These are phyloP conservation scores for Thamnophis sirtalis DNA, from an alignment of 2,113 vertebrate species.

Conservation along the genomic window DNA sequence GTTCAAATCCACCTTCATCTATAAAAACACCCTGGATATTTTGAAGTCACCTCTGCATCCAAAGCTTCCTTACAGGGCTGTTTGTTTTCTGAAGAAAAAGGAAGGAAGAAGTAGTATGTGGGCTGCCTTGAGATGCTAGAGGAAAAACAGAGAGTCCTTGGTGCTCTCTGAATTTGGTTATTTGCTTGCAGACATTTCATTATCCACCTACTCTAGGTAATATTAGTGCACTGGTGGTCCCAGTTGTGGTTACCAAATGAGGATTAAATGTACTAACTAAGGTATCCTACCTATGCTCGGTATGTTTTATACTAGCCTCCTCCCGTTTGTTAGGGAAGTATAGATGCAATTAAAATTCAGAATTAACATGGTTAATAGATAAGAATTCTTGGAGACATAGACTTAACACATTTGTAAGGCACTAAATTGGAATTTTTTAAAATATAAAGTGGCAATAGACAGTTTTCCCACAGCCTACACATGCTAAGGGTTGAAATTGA, in stretches of 20 bases:
- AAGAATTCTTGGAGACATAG: neutral
- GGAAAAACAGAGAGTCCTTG: neutral
- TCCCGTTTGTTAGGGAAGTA: neutral
- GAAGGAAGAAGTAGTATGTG: neutral
- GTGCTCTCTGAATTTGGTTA: neutral
- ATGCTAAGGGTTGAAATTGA: neutral
- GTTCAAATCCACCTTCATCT: neutral
- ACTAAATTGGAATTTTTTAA: neutral
- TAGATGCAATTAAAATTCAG: neutral
- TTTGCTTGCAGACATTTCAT: neutral
- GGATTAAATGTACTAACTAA: neutral
- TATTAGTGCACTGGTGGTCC: neutral
- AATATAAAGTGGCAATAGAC: neutral
- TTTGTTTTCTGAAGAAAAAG: neutral
- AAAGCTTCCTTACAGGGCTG: neutral
- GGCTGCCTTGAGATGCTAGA: neutral
- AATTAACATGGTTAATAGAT: neutral
- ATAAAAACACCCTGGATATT: neutral
- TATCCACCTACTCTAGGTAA: neutral
- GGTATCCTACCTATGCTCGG: neutral
- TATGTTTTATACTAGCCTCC: neutral
- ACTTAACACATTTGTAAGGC: neutral
- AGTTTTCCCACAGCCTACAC: neutral
- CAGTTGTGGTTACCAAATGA: neutral
- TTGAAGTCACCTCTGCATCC: neutral